A percentile compares a stretch with the other conserved stretches of the same genome.
Evolutionary conservation across 2,113 vertebrate species (phyloP).

Genomic region (Rhea pennata): DNA sequence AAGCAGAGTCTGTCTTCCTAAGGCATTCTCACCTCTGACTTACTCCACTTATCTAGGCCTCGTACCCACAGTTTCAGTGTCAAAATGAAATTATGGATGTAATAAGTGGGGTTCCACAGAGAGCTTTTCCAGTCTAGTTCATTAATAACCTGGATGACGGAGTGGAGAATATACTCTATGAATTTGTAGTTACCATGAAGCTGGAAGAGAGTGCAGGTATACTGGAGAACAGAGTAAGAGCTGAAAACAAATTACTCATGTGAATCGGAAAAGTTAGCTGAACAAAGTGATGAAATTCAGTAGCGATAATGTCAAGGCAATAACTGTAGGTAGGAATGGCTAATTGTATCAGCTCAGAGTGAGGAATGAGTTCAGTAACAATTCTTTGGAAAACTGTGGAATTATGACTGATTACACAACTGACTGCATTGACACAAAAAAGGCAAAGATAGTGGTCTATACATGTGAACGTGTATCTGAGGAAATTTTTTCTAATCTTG

Average conservation of each 20-base stretch:
- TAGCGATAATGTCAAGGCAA: background rate
- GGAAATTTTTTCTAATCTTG: background rate
- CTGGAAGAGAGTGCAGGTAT: background rate
- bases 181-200: background rate
- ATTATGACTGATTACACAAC: background rate
- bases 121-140: background rate
- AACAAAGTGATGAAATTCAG: background rate
- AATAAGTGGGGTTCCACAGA: background rate
- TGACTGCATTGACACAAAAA: background rate
- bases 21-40: background rate
- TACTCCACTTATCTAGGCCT: background rate
- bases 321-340: background rate
- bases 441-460: background rate
- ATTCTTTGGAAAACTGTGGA: background rate
- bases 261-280: background rate
- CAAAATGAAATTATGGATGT: background rate
- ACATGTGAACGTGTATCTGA: background rate
- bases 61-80: background rate
- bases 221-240: background rate
- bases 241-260: background rate
- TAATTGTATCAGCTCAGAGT: background rate
- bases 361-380: background rate
- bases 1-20: background rate
- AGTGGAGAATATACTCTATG: background rate
- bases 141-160: background rate